A percentile compares a stretch with the other conserved stretches of the same genome.
Conservation (phyloP, 2,888 invertebrate species). For the Xiphydria camelus region DNA sequence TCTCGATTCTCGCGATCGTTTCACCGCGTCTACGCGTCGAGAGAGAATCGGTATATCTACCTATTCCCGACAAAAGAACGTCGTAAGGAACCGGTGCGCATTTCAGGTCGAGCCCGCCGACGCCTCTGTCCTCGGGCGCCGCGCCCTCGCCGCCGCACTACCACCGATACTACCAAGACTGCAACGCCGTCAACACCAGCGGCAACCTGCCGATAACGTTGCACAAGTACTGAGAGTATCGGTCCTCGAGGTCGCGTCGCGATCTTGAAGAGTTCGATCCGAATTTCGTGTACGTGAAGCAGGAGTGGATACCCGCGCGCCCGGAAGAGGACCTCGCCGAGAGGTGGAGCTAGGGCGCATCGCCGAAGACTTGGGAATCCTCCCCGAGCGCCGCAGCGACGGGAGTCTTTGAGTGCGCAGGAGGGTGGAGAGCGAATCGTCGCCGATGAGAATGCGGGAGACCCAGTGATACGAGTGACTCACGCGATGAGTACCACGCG, state of each 20-base stretch:
- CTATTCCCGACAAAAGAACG: too few species aligned
- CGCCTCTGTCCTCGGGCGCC: conserved; percentile 50
- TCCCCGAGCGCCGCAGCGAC: too few species aligned
- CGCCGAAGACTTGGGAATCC: not conserved
- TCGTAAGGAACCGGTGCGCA: too few species aligned
- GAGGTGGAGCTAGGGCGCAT: conserved; percentile 43
- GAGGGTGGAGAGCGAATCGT: not conserved
- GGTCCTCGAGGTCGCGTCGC: conserved; percentile 52
- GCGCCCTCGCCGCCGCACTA: conserved; percentile 51
- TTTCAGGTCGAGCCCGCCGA: conserved; percentile 56
- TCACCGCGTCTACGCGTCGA: too few species aligned
- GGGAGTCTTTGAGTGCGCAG: too few species aligned
- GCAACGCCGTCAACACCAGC: conserved; percentile 53
- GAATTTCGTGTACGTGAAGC: conserved; percentile 50
- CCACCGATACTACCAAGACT: conserved; percentile 55
- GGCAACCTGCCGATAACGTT: conserved; percentile 56
- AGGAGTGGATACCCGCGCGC: conserved; percentile 53
- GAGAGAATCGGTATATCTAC: too few species aligned
- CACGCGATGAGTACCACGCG: too few species aligned
- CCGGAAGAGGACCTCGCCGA: conserved; percentile 47
- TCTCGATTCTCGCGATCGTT: too few species aligned
- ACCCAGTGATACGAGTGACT: too few species aligned
- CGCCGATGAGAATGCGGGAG: too few species aligned
- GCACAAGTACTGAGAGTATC: conserved; percentile 57
- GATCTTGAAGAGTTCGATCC: conserved; percentile 48